These are phyloP conservation scores for Empidonax alnorum DNA, from an alignment of 2,113 vertebrate genomes.

Conservation along the genomic window DNA sequence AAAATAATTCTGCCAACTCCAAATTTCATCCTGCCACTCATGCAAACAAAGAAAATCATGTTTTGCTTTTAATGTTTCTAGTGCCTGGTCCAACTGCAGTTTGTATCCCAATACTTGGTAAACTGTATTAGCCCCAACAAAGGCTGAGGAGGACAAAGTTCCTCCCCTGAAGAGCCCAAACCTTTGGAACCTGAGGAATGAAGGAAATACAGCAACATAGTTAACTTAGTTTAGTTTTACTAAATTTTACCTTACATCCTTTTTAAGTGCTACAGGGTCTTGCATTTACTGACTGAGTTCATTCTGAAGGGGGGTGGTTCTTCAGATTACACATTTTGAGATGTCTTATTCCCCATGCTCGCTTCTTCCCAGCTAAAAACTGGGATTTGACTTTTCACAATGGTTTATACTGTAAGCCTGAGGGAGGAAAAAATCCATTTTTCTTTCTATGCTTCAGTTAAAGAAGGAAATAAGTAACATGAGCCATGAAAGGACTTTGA, in stretches of 20 bases:
- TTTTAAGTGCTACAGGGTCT: neutral
- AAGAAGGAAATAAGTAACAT: constrained; percentile 69
- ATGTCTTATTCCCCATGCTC: neutral
- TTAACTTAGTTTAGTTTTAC: neutral
- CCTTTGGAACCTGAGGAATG: neutral
- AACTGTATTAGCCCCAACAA: neutral
- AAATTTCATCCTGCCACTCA: neutral
- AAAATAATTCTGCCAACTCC: neutral
- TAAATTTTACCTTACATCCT: neutral
- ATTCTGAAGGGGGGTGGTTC: neutral
- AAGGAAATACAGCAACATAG: neutral
- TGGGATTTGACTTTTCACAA: neutral
- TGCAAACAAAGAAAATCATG: neutral
- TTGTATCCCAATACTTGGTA: neutral
- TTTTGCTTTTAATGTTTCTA: neutral
- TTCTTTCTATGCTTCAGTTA: constrained; percentile 35
- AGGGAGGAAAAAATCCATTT: constrained; percentile 28
- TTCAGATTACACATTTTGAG: neutral
- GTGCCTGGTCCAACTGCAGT: neutral
- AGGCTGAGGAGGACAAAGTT: neutral
- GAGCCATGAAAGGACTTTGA: constrained; percentile 65
- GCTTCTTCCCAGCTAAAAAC: neutral
- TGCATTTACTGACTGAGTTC: neutral
- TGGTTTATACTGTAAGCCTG: neutral
- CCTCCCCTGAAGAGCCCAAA: neutral